These are phyloP conservation scores for Habroteleia sp. DNA, from an alignment of 2,888 invertebrate genomes.

Conservation along the genomic window DNA sequence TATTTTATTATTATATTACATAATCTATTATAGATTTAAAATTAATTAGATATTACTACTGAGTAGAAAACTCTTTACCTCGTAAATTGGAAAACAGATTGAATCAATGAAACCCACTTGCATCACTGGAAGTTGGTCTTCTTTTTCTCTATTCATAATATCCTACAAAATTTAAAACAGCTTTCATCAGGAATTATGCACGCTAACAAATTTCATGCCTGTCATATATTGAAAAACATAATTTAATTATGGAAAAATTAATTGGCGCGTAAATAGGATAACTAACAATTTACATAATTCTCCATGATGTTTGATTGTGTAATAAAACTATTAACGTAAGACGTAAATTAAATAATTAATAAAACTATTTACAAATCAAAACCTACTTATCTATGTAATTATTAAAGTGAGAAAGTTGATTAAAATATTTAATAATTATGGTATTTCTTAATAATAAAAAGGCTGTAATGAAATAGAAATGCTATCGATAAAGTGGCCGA, in stretches of 20 bases:
- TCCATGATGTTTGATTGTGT: neutral
- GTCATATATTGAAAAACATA: too few relatives aligned
- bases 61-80: constrained; percentile 84
- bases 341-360: constrained; percentile 4
- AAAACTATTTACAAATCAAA: constrained; percentile 20
- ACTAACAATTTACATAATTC: too few relatives aligned
- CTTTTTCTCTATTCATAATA: constrained; percentile 97
- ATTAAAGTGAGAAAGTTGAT: neutral
- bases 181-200: neutral
- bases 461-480: too few relatives aligned
- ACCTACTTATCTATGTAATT: constrained; percentile 7
- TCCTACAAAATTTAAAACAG: constrained; percentile 84
- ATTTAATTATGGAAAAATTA: too few relatives aligned
- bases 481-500: constrained; percentile 6
- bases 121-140: constrained; percentile 96
- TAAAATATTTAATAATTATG: neutral
- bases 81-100: constrained; percentile 96
- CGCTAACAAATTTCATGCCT: too few relatives aligned
- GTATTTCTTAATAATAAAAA: neutral
- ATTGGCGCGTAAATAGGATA: too few relatives aligned
- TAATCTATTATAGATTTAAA: constrained; percentile 10
- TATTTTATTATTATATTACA: constrained; percentile 7
- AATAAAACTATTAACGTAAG: neutral
- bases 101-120: constrained; percentile 98
- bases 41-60: neutral